phyloP scores from a whole-genome alignment of 1,140 invertebrate genomes.

The Tetranychus urticae region DNA sequence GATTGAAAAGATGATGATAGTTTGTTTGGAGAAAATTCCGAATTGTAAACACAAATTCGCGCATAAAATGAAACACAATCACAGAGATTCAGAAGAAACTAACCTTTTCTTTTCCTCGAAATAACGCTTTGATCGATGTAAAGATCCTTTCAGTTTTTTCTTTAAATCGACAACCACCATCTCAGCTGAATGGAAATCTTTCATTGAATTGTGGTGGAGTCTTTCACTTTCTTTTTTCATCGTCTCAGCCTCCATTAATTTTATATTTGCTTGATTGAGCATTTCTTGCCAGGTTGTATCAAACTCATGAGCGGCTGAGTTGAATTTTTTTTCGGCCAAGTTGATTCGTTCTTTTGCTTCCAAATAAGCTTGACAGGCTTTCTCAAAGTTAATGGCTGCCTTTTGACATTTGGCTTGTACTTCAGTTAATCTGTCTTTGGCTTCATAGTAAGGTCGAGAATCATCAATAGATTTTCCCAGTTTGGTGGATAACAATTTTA shows the following conservation, averaged over 20 bases:
- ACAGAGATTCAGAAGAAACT: not conserved
- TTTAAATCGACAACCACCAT: slow-evolving; percentile 36
- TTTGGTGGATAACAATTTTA: slow-evolving; percentile 58
- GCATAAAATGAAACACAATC: too few species aligned
- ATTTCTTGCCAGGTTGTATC: slow-evolving; percentile 94
- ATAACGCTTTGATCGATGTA: slow-evolving; percentile 43
- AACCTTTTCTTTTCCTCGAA: slow-evolving; percentile 25
- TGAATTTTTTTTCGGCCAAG: slow-evolving; percentile 64
- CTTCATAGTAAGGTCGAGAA: slow-evolving; percentile 73
- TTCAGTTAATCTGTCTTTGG: slow-evolving; percentile 35
- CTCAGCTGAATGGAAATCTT: slow-evolving; percentile 12
- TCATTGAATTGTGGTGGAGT: slow-evolving; percentile 52
- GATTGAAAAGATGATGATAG: too few species aligned
- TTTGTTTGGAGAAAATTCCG: too few species aligned
- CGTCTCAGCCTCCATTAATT: slow-evolving; percentile 76
- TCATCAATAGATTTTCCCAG: slow-evolving; percentile 29
- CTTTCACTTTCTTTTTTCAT: slow-evolving; percentile 62
- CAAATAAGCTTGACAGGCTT: slow-evolving; percentile 63
- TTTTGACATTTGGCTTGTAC: slow-evolving; percentile 54
- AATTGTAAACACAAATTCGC: too few species aligned
- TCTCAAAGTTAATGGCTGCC: slow-evolving; percentile 70
- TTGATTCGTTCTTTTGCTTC: slow-evolving; percentile 89
- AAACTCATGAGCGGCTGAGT: slow-evolving; percentile 32
- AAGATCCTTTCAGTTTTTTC: slow-evolving; percentile 45
- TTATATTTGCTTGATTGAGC: slow-evolving; percentile 79